Conservation (phyloP, 2,888 invertebrate species). For the Argyresthia goedartella region DNA sequence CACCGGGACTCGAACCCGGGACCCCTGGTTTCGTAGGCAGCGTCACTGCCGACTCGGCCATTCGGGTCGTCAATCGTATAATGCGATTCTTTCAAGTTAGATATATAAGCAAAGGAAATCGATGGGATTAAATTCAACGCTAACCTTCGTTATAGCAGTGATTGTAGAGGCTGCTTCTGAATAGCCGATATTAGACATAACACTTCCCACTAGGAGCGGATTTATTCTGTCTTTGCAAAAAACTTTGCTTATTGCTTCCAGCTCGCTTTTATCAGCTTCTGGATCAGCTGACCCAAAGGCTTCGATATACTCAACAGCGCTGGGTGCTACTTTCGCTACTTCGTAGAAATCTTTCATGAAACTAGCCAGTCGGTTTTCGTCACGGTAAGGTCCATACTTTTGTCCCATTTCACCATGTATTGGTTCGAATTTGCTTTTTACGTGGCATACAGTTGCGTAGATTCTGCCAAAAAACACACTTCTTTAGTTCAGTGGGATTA, state of each 20-base stretch:
- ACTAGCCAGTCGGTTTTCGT: constrained; percentile 49
- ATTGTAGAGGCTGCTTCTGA: constrained; percentile 55
- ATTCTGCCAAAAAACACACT: constrained; percentile 30
- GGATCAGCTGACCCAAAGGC: constrained; percentile 80
- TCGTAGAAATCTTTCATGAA: constrained; percentile 70
- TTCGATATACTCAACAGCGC: constrained; percentile 81
- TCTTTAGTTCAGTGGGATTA: no score
- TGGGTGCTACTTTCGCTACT: constrained; percentile 75
- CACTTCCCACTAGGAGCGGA: constrained; percentile 70
- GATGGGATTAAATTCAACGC: not conserved
- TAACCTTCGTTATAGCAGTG: constrained; percentile 70
- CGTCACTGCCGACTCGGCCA: no score
- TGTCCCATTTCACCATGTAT: constrained; percentile 48
- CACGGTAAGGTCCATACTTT: constrained; percentile 67
- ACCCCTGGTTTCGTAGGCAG: no score
- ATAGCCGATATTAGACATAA: constrained; percentile 61
- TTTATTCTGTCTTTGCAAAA: constrained; percentile 66
- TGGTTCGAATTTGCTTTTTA: constrained; percentile 74
- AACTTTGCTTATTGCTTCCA: constrained; percentile 72
- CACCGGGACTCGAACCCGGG: no score
- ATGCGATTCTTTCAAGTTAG: no score
- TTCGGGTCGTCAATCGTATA: no score
- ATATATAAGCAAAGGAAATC: no score
- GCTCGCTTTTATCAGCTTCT: constrained; percentile 74
- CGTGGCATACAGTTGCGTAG: constrained; percentile 76